These are phyloP conservation scores for Uloborus plumipes DNA, from an alignment of 2,888 invertebrate species.

Conservation along the genomic window DNA sequence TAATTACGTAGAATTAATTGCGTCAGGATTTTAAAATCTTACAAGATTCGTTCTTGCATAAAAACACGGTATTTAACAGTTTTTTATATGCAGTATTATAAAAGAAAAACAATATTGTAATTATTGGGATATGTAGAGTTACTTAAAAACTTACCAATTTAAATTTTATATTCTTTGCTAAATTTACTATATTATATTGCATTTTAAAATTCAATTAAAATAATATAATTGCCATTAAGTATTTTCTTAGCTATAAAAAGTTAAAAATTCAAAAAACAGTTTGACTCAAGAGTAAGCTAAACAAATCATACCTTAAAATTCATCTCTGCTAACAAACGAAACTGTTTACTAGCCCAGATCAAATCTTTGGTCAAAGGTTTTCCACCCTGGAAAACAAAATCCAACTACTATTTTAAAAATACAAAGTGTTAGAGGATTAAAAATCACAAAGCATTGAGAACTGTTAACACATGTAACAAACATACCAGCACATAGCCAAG, in stretches of 20 bases:
- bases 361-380: conserved; percentile 78
- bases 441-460: background rate
- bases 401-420: background rate
- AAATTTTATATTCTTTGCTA: too few species aligned
- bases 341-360: conserved; percentile 91
- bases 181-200: too few species aligned
- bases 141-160: background rate
- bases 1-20: too few species aligned
- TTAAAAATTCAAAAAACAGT: too few species aligned
- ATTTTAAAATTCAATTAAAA: background rate
- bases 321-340: conserved; percentile 87
- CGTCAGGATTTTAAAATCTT: too few species aligned
- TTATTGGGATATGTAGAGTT: too few species aligned
- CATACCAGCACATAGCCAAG: background rate
- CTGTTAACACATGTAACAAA: background rate
- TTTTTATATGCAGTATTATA: too few species aligned
- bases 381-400: conserved; percentile 57
- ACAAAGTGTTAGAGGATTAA: background rate
- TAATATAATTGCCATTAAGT: background rate
- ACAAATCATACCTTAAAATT: conserved; percentile 82
- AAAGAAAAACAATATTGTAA: too few species aligned
- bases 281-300: too few species aligned
- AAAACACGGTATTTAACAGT: too few species aligned
- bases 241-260: too few species aligned
- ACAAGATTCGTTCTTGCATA: too few species aligned